Base-by-base conservation (phyloP, 1,140 invertebrate genomes). In the Neodiprion pinetum region DNA sequence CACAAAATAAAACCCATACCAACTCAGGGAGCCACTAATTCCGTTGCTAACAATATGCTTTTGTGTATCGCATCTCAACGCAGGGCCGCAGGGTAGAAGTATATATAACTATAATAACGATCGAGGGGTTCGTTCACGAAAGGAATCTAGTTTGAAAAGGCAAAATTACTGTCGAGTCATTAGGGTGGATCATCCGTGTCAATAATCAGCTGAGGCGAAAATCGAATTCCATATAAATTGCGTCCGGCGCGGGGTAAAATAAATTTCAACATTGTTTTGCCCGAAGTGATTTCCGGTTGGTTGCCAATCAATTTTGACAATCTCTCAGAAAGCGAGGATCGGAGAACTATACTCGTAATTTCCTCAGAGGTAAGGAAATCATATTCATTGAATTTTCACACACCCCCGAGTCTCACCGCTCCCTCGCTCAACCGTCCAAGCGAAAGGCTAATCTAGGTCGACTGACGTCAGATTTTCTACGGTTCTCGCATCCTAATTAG, bases 31-130 rank as follows among this genome's bases (percentile, higher is more conserved):
- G 7, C 67, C 67, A 69, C 67, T 69, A 69, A 69, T 69, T 69
- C 67, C 17, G 67, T 47, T 21, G 67, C 67, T 69, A 21, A 12
- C 67, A 69, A 69, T 69, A 69, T 69, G 67, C 67, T 47, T 69
- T 69, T 69, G 8, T 69, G 67, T 23, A 21, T 69, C 67, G 40
- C 17, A 40, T 40, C 28, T 69, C 23, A 11, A 47, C 11, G 5
- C 67, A 4, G 40, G 23, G 21, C 67, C 21, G n/a, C 28, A 40
- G 28, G 28, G 28, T 40, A 40, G 28, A 40, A 3, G 28, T 40
- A 61, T 17, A 14, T 17, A 61, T 61, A 61, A 61, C 53, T 7
- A 40, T 5, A 40, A 40, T 40, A 61, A 61, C 53, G 53, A 61
- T 17, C 53, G 53, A 61, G n/a, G 5, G 11, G 53, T 61, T 61